Conservation (phyloP, 2,888 invertebrate genomes). For the Alentia gelatinosa region DNA sequence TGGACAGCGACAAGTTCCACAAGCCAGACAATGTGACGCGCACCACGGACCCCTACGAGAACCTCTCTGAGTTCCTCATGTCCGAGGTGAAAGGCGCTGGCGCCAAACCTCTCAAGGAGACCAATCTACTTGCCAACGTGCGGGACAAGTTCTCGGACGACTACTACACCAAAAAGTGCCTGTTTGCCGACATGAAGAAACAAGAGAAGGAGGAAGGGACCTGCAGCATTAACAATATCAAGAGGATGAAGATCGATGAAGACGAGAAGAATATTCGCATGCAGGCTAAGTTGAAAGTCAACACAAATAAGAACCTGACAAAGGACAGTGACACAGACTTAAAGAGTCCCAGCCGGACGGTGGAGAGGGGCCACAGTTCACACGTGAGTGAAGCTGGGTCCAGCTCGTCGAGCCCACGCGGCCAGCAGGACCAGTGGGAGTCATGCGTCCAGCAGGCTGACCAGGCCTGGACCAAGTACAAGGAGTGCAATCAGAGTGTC, state of each 20-base stretch:
- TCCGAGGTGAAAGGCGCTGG: slow-evolving; percentile 53
- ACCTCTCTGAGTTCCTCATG: slow-evolving; percentile 57
- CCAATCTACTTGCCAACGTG: slow-evolving; percentile 80
- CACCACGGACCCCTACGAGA: slow-evolving; percentile 64
- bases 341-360: neutral
- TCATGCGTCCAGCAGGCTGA: slow-evolving; percentile 80
- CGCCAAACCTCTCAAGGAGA: slow-evolving; percentile 81
- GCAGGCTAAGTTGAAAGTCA: slow-evolving; percentile 66
- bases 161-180: slow-evolving; percentile 60
- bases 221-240: slow-evolving; percentile 70
- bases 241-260: slow-evolving; percentile 75
- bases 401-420: neutral
- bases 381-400: neutral
- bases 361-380: neutral
- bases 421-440: slow-evolving; percentile 45
- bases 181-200: slow-evolving; percentile 42
- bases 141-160: slow-evolving; percentile 66
- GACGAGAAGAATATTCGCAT: slow-evolving; percentile 65
- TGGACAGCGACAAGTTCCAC: slow-evolving; percentile 84
- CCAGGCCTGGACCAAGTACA: slow-evolving; percentile 84
- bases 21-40: slow-evolving; percentile 81
- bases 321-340: neutral
- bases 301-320: slow-evolving; percentile 64
- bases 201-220: slow-evolving; percentile 45
- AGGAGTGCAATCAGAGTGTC: slow-evolving; percentile 83